Conservation (phyloP, 2,797 vertebrate genomes). For the Bothrops alternatus region DNA sequence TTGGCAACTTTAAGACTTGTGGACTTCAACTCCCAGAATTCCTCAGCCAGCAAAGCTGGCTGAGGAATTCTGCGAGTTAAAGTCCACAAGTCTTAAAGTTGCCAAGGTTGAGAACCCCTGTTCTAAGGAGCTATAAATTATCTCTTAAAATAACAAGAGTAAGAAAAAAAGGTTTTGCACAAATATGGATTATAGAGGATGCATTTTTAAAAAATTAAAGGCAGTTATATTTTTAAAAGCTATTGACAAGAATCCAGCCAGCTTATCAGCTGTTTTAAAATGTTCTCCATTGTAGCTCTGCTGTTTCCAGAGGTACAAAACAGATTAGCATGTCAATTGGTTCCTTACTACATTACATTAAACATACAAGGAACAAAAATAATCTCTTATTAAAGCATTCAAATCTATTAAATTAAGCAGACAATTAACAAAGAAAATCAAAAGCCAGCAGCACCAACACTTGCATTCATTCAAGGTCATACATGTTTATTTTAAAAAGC, state of each 20-base stretch:
- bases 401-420: slow-evolving; percentile 4
- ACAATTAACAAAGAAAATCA: slow-evolving; percentile 8
- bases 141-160: neutral
- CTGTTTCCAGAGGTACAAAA: neutral
- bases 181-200: neutral
- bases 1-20: too few species aligned
- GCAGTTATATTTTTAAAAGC: neutral
- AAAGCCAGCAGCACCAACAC: neutral
- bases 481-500: neutral
- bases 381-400: neutral
- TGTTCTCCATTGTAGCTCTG: neutral
- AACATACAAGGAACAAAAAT: slow-evolving; percentile 9
- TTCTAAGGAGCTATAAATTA: neutral
- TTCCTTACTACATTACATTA: neutral
- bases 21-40: too few species aligned
- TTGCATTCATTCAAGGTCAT: neutral
- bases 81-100: too few species aligned
- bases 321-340: slow-evolving; percentile 3
- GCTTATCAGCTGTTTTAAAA: neutral
- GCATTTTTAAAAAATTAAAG: neutral
- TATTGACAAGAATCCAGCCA: neutral
- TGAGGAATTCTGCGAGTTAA: too few species aligned
- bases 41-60: too few species aligned
- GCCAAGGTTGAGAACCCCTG: too few species aligned
- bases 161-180: neutral